Percentiles rank a stretch among this genome's conserved stretches.
Conservation (phyloP, 1,140 invertebrate species). For the Bombus fervidus region DNA sequence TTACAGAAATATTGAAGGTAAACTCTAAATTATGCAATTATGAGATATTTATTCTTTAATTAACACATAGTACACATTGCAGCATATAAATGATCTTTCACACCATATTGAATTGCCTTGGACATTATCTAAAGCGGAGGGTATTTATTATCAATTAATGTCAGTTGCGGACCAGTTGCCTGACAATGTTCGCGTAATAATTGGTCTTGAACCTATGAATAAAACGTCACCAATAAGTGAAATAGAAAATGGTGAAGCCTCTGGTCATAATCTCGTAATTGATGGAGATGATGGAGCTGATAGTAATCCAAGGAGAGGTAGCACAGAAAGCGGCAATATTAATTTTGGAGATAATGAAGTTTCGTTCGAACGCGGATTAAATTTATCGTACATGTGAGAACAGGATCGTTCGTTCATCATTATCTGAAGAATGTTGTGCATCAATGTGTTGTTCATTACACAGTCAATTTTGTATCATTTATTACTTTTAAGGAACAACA, state of each 20-base stretch:
- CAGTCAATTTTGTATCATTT: conserved; percentile 27
- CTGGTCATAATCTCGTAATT: conserved; percentile 7
- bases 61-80: conserved; percentile 71
- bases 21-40: conserved; percentile 25
- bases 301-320: conserved; percentile 52
- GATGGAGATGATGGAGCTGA: conserved; percentile 36
- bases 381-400: conserved; percentile 76
- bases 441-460: conserved; percentile 10
- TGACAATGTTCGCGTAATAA: conserved; percentile 86
- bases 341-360: conserved; percentile 76
- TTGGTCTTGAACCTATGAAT: conserved; percentile 84
- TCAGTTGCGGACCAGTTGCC: conserved; percentile 86
- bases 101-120: conserved; percentile 91
- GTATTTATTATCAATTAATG: conserved; percentile 93
- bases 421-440: conserved; percentile 49
- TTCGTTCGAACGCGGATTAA: conserved; percentile 76
- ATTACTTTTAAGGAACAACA: background rate
- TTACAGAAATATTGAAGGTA: conserved; percentile 98
- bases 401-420: conserved; percentile 67
- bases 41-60: background rate
- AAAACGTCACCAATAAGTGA: conserved; percentile 59
- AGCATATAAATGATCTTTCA: conserved; percentile 97
- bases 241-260: conserved; percentile 61
- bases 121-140: conserved; percentile 92
- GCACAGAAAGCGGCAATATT: conserved; percentile 64